These are phyloP conservation scores for Abrostola triplasia DNA, from an alignment of 2,888 invertebrate genomes.

Conservation along the genomic window DNA sequence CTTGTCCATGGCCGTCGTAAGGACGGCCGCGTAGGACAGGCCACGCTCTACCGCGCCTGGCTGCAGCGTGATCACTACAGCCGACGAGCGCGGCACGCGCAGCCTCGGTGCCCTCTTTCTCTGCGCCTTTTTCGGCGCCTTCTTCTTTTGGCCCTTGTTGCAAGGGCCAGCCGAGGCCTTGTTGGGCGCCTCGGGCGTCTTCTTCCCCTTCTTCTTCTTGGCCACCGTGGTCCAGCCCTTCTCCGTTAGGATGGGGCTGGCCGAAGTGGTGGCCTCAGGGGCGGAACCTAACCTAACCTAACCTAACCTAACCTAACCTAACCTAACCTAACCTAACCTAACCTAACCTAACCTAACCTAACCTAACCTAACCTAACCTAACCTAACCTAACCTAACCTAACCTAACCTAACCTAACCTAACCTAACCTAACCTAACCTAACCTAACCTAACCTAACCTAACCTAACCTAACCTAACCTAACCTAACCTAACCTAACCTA, in stretches of 20 bases:
- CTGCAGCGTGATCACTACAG: too few relatives aligned
- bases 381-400: constrained; percentile 47
- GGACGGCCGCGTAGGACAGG: too few relatives aligned
- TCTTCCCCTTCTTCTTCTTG: too few relatives aligned
- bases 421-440: constrained; percentile 45
- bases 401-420: constrained; percentile 50
- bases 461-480: constrained; percentile 54
- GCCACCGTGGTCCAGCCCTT: too few relatives aligned
- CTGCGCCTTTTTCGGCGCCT: too few relatives aligned
- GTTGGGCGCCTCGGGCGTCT: too few relatives aligned
- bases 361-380: constrained; percentile 55
- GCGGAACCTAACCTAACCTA: constrained; percentile 38
- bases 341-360: constrained; percentile 50
- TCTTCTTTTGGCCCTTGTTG: too few relatives aligned
- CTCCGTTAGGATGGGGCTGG: neutral
- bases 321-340: constrained; percentile 49
- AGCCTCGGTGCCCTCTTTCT: too few relatives aligned
- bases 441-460: constrained; percentile 33
- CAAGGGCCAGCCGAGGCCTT: too few relatives aligned
- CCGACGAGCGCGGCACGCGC: too few relatives aligned
- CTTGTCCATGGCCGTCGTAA: too few relatives aligned
- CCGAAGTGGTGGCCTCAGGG: neutral
- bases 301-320: constrained; percentile 47
- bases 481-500: constrained; percentile 55
- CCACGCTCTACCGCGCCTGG: too few relatives aligned